Percentiles rank a stretch among this genome's conserved stretches.
Evolutionary conservation across 2,113 vertebrate genomes (phyloP).

Genomic region (Crotalus helleri): DNA sequence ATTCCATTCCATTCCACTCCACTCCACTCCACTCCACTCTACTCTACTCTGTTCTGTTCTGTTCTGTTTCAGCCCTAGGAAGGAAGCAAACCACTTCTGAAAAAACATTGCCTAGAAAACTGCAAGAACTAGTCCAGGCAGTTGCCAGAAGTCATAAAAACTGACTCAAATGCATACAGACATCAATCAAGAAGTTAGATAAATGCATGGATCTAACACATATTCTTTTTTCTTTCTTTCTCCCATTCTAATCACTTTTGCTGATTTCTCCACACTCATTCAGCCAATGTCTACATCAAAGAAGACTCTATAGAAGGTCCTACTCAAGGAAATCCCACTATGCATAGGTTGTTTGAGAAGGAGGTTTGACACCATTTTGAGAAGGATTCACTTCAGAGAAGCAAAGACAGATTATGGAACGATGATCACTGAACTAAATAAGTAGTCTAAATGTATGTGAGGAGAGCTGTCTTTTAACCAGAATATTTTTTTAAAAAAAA

Average conservation of each 20-base stretch:
- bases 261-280: not conserved
- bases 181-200: not conserved
- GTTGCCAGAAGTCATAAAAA: not conserved
- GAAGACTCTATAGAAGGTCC: not conserved
- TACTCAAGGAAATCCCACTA: not conserved
- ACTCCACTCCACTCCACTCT: too few species aligned
- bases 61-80: not conserved
- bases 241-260: not conserved
- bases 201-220: not conserved
- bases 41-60: too few species aligned
- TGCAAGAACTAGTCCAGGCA: not conserved
- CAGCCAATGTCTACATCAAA: not conserved
- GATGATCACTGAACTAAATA: not conserved
- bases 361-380: not conserved
- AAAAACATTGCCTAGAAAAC: not conserved
- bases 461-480: not conserved
- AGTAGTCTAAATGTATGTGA: not conserved
- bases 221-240: not conserved
- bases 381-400: not conserved
- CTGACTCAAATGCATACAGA: not conserved
- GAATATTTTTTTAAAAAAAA: not conserved
- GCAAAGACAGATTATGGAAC: not conserved
- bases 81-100: not conserved
- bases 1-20: too few species aligned
- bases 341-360: not conserved